phyloP scores from a whole-genome alignment of 1,140 invertebrate species.

The Heliconius hermathena region DNA sequence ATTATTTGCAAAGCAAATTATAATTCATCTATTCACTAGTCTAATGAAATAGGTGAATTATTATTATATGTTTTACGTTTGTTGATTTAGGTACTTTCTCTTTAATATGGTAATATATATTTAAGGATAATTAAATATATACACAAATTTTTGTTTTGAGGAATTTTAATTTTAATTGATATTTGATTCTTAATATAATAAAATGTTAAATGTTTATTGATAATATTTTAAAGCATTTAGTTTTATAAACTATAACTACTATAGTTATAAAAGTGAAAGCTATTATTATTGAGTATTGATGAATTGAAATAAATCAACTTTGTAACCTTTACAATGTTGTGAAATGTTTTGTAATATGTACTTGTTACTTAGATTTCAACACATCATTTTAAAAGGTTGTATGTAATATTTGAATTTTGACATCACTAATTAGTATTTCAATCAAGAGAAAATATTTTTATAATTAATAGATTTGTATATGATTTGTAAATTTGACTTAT shows the following conservation, averaged over 20 bases:
- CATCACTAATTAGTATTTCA: no score
- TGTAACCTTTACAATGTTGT: neutral
- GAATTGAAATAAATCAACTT: neutral
- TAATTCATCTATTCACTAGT: neutral
- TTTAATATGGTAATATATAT: neutral
- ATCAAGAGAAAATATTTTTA: no score
- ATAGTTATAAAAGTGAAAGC: neutral
- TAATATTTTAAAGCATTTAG: neutral
- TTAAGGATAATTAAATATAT: neutral
- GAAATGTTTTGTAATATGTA: neutral
- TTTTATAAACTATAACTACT: no score
- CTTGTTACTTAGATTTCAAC: neutral
- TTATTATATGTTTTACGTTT: neutral
- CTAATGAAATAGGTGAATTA: neutral
- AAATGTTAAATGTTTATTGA: neutral
- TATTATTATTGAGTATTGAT: neutral
- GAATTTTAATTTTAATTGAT: neutral
- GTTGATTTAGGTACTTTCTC: neutral
- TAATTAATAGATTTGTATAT: no score
- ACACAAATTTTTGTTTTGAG: neutral
- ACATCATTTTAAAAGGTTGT: neutral
- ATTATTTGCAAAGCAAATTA: neutral
- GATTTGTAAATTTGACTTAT: no score
- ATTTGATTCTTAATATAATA: neutral
- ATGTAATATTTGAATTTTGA: no score